phyloP scores from a whole-genome alignment of 2,888 invertebrate genomes.

The Drosophila fungiperda region DNA sequence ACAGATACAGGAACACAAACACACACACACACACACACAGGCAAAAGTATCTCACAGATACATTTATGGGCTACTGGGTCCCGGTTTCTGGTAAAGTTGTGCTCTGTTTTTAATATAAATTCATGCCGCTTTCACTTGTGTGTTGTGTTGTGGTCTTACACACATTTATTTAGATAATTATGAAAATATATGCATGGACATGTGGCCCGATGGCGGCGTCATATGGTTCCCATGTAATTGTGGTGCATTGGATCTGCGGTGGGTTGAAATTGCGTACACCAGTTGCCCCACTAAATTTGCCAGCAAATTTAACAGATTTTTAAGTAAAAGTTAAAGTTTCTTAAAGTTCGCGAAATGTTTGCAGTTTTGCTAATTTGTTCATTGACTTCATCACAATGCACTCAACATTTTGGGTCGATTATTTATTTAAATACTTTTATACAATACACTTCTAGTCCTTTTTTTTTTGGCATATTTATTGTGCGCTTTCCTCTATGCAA shows the following conservation, averaged over 20 bases:
- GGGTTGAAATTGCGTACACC: slow-evolving; percentile 12
- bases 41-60: slow-evolving; percentile 38
- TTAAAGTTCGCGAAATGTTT: neutral
- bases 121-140: slow-evolving; percentile 74
- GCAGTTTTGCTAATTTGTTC: slow-evolving; percentile 42
- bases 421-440: slow-evolving; percentile 58
- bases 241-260: slow-evolving; percentile 12
- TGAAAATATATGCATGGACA: slow-evolving; percentile 66
- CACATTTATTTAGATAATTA: slow-evolving; percentile 74
- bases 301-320: slow-evolving; percentile 10
- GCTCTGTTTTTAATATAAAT: slow-evolving; percentile 73
- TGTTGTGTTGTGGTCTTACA: slow-evolving; percentile 54
- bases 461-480: slow-evolving; percentile 35
- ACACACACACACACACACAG: slow-evolving; percentile 5
- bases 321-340: neutral
- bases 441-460: slow-evolving; percentile 35
- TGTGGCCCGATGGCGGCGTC: slow-evolving; percentile 33
- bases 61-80: slow-evolving; percentile 61
- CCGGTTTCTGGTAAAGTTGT: slow-evolving; percentile 59
- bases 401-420: slow-evolving; percentile 51
- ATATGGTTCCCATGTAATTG: slow-evolving; percentile 46
- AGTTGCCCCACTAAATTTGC: slow-evolving; percentile 34
- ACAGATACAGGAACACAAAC: slow-evolving; percentile 35
- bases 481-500: slow-evolving; percentile 47
- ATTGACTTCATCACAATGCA: slow-evolving; percentile 48